Percentiles rank a stretch among this genome's conserved stretches.
These are phyloP conservation scores for Setipinna tenuifilis DNA, from an alignment of 2,797 vertebrate genomes.

Conservation along the genomic window DNA sequence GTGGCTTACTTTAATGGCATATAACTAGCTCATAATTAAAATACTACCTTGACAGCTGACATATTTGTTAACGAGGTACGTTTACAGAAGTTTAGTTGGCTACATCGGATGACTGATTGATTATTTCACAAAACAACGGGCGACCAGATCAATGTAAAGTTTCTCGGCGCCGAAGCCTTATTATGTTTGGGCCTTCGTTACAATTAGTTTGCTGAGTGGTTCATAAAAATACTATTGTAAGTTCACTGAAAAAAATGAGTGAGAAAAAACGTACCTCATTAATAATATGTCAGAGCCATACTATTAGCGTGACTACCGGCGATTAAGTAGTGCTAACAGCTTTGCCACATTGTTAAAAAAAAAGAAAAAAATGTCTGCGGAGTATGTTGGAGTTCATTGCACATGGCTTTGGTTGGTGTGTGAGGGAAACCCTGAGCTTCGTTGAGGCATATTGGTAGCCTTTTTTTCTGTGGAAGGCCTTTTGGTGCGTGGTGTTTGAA, in stretches of 20 bases:
- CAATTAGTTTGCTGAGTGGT: background rate
- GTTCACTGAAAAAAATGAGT: background rate
- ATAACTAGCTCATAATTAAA: constrained; percentile 25
- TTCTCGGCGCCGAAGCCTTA: background rate
- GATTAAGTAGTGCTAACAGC: constrained; percentile 66
- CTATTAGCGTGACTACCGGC: constrained; percentile 55
- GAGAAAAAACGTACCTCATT: constrained; percentile 66
- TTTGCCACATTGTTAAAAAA: constrained; percentile 65
- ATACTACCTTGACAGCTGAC: constrained; percentile 64
- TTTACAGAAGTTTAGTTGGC: constrained; percentile 46
- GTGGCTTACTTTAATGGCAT: constrained; percentile 40
- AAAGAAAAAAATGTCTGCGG: constrained; percentile 30
- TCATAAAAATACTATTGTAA: background rate
- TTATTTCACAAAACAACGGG: background rate
- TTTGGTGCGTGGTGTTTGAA: constrained; percentile 27
- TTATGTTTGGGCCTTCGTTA: constrained; percentile 12
- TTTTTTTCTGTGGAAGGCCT: constrained; percentile 12
- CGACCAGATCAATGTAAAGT: background rate
- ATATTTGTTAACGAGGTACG: constrained; percentile 72
- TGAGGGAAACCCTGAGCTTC: background rate
- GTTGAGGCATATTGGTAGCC: background rate
- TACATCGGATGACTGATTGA: background rate
- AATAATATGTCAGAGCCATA: constrained; percentile 67
- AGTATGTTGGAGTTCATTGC: background rate
- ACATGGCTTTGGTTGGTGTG: constrained; percentile 26